phyloP scores from a whole-genome alignment of 2,888 invertebrate species.

The Willowsia nigromaculata region DNA sequence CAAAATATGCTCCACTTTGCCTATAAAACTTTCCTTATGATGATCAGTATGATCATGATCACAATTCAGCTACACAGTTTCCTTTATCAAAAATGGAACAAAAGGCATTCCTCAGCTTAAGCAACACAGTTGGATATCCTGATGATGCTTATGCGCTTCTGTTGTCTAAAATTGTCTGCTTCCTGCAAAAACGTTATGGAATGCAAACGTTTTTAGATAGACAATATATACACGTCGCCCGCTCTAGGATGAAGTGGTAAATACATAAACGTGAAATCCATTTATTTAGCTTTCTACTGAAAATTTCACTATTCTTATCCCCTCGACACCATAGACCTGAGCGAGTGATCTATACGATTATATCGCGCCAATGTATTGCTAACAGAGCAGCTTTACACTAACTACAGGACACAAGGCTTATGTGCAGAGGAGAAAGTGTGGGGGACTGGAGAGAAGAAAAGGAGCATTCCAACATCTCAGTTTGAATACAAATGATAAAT shows the following conservation, averaged over 20 bases:
- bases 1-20: not conserved
- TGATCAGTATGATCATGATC: constrained; percentile 45
- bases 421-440: constrained; percentile 7
- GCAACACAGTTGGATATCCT: constrained; percentile 1
- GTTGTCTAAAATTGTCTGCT: constrained; percentile 25
- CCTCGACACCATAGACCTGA: constrained; percentile 26
- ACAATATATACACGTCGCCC: not conserved
- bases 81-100: constrained; percentile 26
- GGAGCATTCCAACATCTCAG: constrained; percentile 63
- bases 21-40: constrained; percentile 16
- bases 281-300: constrained; percentile 56
- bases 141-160: constrained; percentile 13
- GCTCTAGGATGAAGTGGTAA: not conserved
- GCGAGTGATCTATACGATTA: not conserved
- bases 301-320: constrained; percentile 60
- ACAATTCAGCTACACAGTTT: constrained; percentile 3
- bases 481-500: constrained; percentile 69
- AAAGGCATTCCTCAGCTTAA: not conserved
- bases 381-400: too few relatives aligned
- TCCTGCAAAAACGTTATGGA: constrained; percentile 1
- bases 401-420: not conserved
- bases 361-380: not conserved
- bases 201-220: not conserved
- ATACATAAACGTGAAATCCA: constrained; percentile 40
- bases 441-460: constrained; percentile 19